Percentiles rank a stretch among this genome's conserved stretches.
Evolutionary conservation across 2,113 vertebrate genomes (phyloP).

Genomic region (Melanerpes formicivorus): DNA sequence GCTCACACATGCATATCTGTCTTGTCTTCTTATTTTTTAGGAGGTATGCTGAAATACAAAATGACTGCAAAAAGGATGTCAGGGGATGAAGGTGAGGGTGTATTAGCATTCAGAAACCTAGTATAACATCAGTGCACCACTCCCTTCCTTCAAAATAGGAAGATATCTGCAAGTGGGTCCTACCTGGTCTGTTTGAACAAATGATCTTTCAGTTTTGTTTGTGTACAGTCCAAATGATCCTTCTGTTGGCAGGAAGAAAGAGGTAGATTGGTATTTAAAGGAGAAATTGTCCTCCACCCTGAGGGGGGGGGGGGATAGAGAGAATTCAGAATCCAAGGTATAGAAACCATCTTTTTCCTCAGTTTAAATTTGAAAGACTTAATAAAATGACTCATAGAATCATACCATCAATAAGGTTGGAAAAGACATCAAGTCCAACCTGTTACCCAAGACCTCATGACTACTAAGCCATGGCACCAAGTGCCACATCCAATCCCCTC

Average conservation of each 20-base stretch:
- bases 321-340: not conserved
- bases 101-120: not conserved
- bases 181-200: not conserved
- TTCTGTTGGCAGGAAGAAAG: not conserved
- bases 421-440: no score
- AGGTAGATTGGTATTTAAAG: not conserved
- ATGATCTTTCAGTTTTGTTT: not conserved
- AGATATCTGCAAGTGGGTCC: not conserved
- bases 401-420: no score
- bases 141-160: conserved; percentile 10
- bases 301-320: no score
- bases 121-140: not conserved
- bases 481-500: no score
- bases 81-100: not conserved
- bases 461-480: no score
- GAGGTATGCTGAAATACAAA: not conserved
- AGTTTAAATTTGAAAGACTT: not conserved
- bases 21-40: not conserved
- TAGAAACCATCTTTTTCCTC: not conserved
- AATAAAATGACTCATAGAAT: not conserved
- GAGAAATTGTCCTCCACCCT: not conserved
- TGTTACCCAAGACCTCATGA: no score
- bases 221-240: not conserved
- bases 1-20: not conserved
- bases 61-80: not conserved